These are phyloP conservation scores for Ictalurus punctatus DNA, from an alignment of 2,113 vertebrate species.

Conservation along the genomic window DNA sequence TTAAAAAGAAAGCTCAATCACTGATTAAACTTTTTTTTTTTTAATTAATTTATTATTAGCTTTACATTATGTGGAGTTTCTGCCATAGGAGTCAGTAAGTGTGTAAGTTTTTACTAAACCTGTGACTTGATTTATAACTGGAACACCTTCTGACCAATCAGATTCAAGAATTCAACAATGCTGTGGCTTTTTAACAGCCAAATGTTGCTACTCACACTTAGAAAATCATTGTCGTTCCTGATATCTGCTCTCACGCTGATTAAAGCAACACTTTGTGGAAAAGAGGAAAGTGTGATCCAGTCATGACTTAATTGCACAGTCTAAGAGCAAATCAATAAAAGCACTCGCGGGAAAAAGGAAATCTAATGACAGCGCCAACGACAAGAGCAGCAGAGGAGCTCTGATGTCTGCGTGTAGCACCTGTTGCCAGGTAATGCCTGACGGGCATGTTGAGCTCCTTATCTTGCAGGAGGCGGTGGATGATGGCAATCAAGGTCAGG, in stretches of 20 bases:
- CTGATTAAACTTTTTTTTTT: not conserved
- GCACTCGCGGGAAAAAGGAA: not conserved
- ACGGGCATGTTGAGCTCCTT: conserved; percentile 7
- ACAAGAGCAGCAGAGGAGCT: not conserved
- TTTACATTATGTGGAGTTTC: not conserved
- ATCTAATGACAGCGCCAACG: conserved; percentile 18
- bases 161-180: not conserved
- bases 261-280: not conserved
- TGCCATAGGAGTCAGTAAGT: not conserved
- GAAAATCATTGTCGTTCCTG: not conserved
- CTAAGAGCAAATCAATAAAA: conserved; percentile 45
- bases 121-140: not conserved
- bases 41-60: not conserved
- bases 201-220: not conserved
- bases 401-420: conserved; percentile 10
- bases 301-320: conserved; percentile 16
- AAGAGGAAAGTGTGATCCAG: not conserved
- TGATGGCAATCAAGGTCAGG: conserved; percentile 40
- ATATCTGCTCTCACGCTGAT: not conserved
- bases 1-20: not conserved
- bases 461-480: conserved; percentile 14
- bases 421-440: conserved; percentile 53
- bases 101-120: not conserved
- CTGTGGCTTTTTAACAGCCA: not conserved
- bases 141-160: not conserved